Conservation (phyloP, 2,888 invertebrate species). For the Electrophaes corylata region DNA sequence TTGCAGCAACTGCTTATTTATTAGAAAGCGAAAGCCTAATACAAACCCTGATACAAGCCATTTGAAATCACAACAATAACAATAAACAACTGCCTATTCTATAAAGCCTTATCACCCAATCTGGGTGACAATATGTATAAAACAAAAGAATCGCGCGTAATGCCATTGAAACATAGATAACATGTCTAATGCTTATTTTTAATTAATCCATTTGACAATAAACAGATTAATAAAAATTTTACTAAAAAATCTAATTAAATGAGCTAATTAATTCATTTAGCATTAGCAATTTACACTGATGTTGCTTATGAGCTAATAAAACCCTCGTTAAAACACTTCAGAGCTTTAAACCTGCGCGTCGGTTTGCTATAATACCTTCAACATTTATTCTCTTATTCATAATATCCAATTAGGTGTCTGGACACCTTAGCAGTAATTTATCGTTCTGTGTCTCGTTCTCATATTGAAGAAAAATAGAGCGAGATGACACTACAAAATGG, state of each 20-base stretch:
- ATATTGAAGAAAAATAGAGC: too few relatives aligned
- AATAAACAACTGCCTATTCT: background rate
- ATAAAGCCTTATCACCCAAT: background rate
- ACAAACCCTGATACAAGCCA: background rate
- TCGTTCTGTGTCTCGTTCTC: background rate
- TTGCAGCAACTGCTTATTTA: background rate
- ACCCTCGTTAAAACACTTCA: constrained; percentile 1
- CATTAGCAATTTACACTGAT: background rate
- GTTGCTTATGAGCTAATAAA: background rate
- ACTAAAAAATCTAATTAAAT: too few relatives aligned
- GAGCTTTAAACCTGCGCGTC: background rate
- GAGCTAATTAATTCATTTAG: too few relatives aligned
- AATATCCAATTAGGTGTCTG: background rate
- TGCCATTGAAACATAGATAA: too few relatives aligned
- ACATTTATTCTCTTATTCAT: background rate
- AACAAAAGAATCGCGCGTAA: background rate
- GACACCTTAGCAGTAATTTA: background rate
- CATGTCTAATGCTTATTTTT: too few relatives aligned
- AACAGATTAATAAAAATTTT: too few relatives aligned
- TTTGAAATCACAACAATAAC: background rate
- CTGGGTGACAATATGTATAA: background rate
- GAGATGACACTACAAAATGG: too few relatives aligned
- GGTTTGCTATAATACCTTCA: constrained; percentile 4
- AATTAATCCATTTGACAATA: too few relatives aligned
- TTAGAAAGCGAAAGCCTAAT: too few relatives aligned